A percentile compares a stretch with the other conserved stretches of the same genome.
phyloP scores from a whole-genome alignment of 2,797 vertebrate species.

The Lagodon rhomboides region DNA sequence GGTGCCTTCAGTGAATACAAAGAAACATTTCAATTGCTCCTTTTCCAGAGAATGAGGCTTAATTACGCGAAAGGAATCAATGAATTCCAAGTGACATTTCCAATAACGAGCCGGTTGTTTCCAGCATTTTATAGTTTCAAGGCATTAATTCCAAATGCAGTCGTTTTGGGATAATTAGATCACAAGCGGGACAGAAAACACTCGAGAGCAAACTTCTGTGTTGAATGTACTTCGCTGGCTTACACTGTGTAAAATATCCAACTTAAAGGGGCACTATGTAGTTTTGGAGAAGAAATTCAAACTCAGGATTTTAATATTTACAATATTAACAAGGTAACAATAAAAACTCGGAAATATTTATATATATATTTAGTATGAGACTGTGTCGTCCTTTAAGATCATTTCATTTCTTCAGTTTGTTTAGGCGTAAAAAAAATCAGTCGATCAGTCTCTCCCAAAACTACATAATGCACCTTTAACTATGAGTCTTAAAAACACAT shows the following conservation, averaged over 20 bases:
- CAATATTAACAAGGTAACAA: not conserved
- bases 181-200: conserved; percentile 34
- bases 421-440: no score
- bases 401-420: no score
- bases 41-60: conserved; percentile 5
- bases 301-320: no score
- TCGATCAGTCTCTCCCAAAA: no score
- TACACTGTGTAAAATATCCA: conserved; percentile 2
- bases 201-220: not conserved
- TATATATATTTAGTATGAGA: no score
- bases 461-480: not conserved
- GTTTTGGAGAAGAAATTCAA: no score
- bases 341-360: no score
- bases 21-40: conserved; percentile 23
- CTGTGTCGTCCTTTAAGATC: no score
- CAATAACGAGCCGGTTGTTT: conserved; percentile 6
- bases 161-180: conserved; percentile 28
- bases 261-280: not conserved
- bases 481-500: no score
- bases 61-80: conserved; percentile 12
- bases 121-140: conserved; percentile 8
- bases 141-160: conserved; percentile 19
- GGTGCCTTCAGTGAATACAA: conserved; percentile 2
- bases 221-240: not conserved
- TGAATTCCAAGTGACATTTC: conserved; percentile 33